Conservation (phyloP, 2,113 vertebrate genomes). For the Lophura nycthemera region DNA sequence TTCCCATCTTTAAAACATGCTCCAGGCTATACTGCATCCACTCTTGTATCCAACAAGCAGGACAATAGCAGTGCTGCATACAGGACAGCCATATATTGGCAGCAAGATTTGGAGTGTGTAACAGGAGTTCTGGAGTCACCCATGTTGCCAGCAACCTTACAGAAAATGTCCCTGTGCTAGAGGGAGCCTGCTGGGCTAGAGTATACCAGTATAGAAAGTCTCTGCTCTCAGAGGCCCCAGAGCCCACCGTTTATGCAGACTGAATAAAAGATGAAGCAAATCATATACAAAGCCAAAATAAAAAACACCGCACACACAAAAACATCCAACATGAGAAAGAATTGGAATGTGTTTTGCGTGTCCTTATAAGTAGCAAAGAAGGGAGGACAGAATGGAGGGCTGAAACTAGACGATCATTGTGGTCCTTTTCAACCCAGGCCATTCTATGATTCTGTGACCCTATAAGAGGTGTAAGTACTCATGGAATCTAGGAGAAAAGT, state of each 20-base stretch:
- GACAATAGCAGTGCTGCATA: background rate
- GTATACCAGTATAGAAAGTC: background rate
- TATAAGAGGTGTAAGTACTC: background rate
- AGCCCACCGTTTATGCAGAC: background rate
- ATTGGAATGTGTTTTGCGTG: background rate
- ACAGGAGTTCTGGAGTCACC: background rate
- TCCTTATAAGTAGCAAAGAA: background rate
- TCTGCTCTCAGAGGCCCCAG: background rate
- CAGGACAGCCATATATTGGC: background rate
- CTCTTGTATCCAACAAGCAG: background rate
- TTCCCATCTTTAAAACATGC: background rate
- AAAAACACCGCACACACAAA: background rate
- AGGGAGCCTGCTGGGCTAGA: background rate
- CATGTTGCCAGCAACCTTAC: background rate
- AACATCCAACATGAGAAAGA: background rate
- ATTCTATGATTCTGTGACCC: too few species aligned
- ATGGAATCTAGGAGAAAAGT: background rate
- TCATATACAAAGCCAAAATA: background rate
- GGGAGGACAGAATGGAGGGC: background rate
- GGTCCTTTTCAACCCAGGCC: too few species aligned
- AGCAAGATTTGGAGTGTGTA: background rate
- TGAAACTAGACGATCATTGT: too few species aligned
- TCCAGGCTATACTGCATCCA: background rate
- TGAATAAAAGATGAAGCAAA: background rate
- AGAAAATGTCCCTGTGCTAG: background rate